Evolutionary conservation across 2,888 invertebrate species (phyloP).

Genomic region (Heliconius hortense): DNA sequence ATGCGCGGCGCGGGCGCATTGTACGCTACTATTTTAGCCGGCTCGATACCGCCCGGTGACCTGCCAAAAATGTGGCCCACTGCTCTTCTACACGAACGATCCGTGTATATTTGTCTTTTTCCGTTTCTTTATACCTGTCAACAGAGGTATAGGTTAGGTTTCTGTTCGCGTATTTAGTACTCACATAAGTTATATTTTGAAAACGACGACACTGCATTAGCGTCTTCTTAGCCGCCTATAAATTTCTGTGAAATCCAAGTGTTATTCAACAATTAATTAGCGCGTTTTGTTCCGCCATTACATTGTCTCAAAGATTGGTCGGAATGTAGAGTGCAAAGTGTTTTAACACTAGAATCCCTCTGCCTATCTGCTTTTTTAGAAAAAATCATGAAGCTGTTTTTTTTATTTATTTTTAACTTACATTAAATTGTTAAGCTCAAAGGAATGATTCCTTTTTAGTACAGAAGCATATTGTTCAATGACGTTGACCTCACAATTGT

Average conservation of each 20-base stretch:
- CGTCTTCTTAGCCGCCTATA: not conserved
- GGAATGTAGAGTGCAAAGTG: not conserved
- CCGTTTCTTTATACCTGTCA: constrained; percentile 35
- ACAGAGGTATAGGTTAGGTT: not conserved
- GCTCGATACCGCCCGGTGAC: constrained; percentile 54
- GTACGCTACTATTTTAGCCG: constrained; percentile 44
- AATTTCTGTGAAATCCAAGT: not conserved
- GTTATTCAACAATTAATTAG: not conserved
- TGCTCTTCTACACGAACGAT: constrained; percentile 60
- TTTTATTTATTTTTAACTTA: not conserved
- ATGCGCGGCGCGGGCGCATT: constrained; percentile 35
- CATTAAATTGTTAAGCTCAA: not conserved
- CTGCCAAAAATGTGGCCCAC: constrained; percentile 76
- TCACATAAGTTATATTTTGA: no score
- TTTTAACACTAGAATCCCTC: not conserved
- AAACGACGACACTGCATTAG: not conserved
- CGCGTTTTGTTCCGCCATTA: not conserved
- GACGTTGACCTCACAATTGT: constrained; percentile 21
- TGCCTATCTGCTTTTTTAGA: no score
- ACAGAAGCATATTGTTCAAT: constrained; percentile 8
- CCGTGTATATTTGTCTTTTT: constrained; percentile 37
- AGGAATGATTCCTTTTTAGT: not conserved
- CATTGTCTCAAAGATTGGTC: not conserved
- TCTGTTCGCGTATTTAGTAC: not conserved
- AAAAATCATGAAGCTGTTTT: no score